A percentile compares a stretch with the other conserved stretches of the same genome.
Conservation (phyloP, 2,888 invertebrate species). For the Hemistola chrysoprasaria region DNA sequence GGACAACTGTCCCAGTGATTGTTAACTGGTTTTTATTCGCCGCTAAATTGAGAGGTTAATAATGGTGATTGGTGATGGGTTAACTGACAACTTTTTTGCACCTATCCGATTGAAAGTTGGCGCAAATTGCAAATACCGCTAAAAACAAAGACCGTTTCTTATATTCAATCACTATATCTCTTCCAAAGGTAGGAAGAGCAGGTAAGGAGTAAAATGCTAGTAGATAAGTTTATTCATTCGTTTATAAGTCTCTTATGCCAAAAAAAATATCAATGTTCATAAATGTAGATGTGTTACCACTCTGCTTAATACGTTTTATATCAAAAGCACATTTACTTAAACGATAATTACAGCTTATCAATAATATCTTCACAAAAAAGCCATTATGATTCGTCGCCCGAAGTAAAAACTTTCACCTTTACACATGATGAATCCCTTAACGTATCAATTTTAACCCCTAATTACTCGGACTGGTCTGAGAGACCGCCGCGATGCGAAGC, state of each 20-base stretch:
- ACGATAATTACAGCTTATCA: conserved; percentile 25
- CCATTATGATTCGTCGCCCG: conserved; percentile 26
- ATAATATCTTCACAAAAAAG: conserved; percentile 22
- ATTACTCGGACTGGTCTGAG: conserved; percentile 45
- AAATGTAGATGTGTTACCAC: too few species aligned
- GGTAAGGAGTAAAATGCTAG: too few species aligned
- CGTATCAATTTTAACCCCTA: conserved; percentile 71
- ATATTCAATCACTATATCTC: too few species aligned
- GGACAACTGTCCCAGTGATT: conserved; percentile 8
- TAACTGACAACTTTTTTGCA: not conserved
- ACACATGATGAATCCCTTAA: conserved; percentile 45
- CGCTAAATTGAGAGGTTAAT: conserved; percentile 15
- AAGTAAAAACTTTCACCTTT: conserved; percentile 36
- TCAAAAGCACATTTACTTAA: conserved; percentile 9
- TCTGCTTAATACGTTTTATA: too few species aligned
- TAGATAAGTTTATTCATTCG: too few species aligned
- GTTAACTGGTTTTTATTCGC: conserved; percentile 4
- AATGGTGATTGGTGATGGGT: not conserved
- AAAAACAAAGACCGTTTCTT: too few species aligned
- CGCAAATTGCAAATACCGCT: too few species aligned
- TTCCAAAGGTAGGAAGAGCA: too few species aligned
- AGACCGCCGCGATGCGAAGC: conserved; percentile 48
- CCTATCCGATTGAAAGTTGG: not conserved
- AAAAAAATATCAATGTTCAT: too few species aligned
- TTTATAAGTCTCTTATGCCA: too few species aligned